Base-by-base conservation (phyloP, 2,797 vertebrate species). In the Siniperca scherzeri region DNA sequence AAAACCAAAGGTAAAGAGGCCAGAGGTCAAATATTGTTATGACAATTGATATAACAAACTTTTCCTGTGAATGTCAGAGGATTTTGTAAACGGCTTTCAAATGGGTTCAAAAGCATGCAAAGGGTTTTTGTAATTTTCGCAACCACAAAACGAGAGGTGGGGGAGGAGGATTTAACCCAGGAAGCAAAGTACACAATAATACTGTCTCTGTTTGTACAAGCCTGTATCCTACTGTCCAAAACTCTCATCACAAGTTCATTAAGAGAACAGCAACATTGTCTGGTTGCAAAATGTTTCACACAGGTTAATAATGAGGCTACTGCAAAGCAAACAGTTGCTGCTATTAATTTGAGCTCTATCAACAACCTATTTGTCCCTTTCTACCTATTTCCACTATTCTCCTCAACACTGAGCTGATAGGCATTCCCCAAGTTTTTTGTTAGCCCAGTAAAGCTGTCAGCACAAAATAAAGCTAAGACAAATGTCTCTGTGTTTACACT, bases 171-270 rank as follows among this genome's bases (percentile, higher is more conserved):
- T 53, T 62, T 42, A 77, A 83, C 84, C 71, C 68, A 55, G 73
- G 59, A 88, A 81, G 82, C 71, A 91, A 79, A 91, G 84, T 62
- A 78, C 80, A 89, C 81, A 81, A 5, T 57, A 71, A 70, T 55
- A 74, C 74, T 50, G 44, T 50, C 77, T 80, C n/a, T 90, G 88
- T 92, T 87, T 92, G 82, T n/a, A 64, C 81, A 82, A 79, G 65
- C 57, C 50, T 70, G 73, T 52, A 69, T 57, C 72, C 70, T 30
- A 12, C 78, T 80, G 86, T 88, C 67, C 57, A 25, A 80, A 92
- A 86, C 83, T 85, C 77, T 94, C 91, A 92, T 87, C 92, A 82
- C 92, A 76, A 73, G 75, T 89, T 93, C 84, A 93, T 94, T 88
- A 89, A 27, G 71, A 77, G 62, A 83, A 64, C 65, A 42, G 56